These are phyloP conservation scores for Meda fulgida DNA, from an alignment of 2,797 vertebrate species.

Conservation along the genomic window DNA sequence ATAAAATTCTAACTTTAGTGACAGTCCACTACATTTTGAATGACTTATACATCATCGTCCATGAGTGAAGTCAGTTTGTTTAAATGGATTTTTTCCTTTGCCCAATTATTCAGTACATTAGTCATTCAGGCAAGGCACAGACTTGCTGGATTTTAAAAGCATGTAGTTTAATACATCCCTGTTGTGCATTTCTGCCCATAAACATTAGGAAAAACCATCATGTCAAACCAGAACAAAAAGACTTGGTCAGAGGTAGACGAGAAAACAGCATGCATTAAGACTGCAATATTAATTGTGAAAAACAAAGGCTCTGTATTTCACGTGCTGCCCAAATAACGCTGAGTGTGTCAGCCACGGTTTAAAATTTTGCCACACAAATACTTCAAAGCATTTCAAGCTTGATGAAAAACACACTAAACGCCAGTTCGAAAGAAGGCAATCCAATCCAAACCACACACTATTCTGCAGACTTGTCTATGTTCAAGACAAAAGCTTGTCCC, in stretches of 20 bases:
- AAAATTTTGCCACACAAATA: constrained; percentile 2
- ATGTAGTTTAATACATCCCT: neutral
- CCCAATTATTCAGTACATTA: constrained; percentile 15
- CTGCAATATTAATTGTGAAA: constrained; percentile 15
- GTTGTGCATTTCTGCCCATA: neutral
- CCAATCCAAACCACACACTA: neutral
- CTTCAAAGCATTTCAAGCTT: constrained; percentile 26
- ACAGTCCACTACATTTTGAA: neutral
- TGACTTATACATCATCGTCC: neutral
- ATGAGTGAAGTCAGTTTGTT: constrained; percentile 1
- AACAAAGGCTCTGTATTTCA: constrained; percentile 25
- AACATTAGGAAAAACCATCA: neutral
- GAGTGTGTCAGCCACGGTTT: neutral
- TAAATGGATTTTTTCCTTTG: neutral
- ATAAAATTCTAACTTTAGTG: neutral
- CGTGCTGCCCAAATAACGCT: neutral
- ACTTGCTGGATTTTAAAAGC: neutral
- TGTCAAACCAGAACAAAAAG: neutral
- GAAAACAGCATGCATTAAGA: constrained; percentile 8
- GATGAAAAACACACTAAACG: neutral
- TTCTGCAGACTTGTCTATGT: constrained; percentile 5
- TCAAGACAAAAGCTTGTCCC: constrained; percentile 59
- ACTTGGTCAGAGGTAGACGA: neutral
- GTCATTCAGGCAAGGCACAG: neutral
- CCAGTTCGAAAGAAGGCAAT: neutral